Evolutionary conservation across 1,140 invertebrate species (phyloP), one percentile per base, ranked within the genome.

Genomic region (Ectropis grisescens): DNA sequence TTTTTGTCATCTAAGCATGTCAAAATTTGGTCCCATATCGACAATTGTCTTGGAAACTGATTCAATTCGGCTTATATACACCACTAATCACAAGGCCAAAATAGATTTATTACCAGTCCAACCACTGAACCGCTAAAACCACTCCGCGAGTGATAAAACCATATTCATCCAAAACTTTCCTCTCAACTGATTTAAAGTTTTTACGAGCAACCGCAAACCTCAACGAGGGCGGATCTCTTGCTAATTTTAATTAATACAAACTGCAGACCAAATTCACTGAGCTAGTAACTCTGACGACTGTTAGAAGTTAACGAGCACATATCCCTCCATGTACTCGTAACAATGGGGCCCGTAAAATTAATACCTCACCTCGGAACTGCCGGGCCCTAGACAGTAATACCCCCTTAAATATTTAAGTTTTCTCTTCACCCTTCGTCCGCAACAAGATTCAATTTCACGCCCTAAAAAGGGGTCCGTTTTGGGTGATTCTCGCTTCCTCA

Each of bases 371-470:
- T 76, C 49, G 47, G 50, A 57, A 65, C 61, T 44, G 56, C 53
- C 53, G 57, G 49, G 59, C 66, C 59, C 60, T 44, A 43, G 57
- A 62, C 68, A 60, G 62, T 74, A 61, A 59, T 62, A 49, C 35
- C 46, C 61, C 58, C 58, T 71, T 66, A 75, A 80, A 80, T 80
- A 80, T 78, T 80, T 75, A 75, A 80, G 75, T 74, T 75, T 72
- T 65, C 60, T 51, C 47, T 58, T 47, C 61, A 59, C 71, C 72
- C 75, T 75, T 58, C 55, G 47, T 39, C 71, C 68, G 60, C 62
- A 75, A 78, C 75, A 80, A 66, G 72, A 80, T 80, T 80, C 75
- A 80, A 80, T 80, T 78, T 80, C 68, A 80, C 68, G 68, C 70
- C 60, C 52, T 57, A 56, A 64, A 69, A 72, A 74, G 66, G 69